Base-by-base conservation (phyloP, 2,797 vertebrate species). In the Crenuchus spilurus region DNA sequence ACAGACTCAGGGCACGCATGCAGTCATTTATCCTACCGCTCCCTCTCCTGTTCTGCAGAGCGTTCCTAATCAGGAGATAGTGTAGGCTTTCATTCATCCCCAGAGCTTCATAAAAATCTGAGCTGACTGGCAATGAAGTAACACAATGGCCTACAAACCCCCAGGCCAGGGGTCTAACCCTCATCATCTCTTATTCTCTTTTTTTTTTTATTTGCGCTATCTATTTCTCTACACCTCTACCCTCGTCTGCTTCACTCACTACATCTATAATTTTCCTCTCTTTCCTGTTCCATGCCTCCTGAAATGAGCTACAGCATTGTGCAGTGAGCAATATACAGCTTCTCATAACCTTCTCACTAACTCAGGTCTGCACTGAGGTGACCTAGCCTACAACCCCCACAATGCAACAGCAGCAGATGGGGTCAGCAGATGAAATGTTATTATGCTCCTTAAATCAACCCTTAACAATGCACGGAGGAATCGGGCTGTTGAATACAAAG, bases 21-120 rank as follows among this genome's bases (percentile, higher is more conserved):
- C 66, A 79, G 77, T 73, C 72, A 75, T 78, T 70, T 78, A 78
- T 82, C 72, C 81, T 77, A 64, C 78, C 71, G 78, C 72, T 75
- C 68, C 41, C 74, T 72, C 65, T 80, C 51, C 72, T 80, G 80
- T 80, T 82, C 75, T 78, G 80, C 65, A 78, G 72, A 70, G 75
- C 52, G 74, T 75, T 77, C 76, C 75, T 91, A 92, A 92, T 88
- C 88, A 89, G 91, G 86, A 85, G 85, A 82, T 75, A 85, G 89
- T 82, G 87, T 89, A 87, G 85, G 85, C 87, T 90, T 90, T 72
- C 84, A 90, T 91, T 89, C 84, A 86, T 91, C 92, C 89, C 91
- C 70, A 85, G 91, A 92, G 91, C 91, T 94, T 90, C 90, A 92
- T 92, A 92, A 93, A 93, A 87, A 90, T 85, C 87, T 80, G 76